Percentiles rank a stretch among this genome's conserved stretches.
Evolutionary conservation across 2,888 invertebrate species (phyloP).

Genomic region (Acleris cristana): DNA sequence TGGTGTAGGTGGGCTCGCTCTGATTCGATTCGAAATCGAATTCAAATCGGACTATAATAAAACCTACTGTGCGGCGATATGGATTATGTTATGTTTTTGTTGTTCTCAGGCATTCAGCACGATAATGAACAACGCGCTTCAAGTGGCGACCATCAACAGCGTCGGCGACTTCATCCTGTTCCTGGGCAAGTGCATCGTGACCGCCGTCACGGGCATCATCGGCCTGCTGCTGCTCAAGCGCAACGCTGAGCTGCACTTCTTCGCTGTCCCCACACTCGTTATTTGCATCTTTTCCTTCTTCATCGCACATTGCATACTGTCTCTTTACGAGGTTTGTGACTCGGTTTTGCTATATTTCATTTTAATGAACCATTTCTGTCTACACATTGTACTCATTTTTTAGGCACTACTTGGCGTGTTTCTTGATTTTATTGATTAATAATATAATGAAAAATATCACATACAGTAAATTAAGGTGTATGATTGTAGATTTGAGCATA

Average conservation of each 20-base stretch:
- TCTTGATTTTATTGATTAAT: no score
- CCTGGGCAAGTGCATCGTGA: constrained; percentile 91
- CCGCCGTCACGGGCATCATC: constrained; percentile 91
- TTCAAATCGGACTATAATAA: no score
- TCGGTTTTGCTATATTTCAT: neutral
- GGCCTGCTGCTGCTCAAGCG: constrained; percentile 90
- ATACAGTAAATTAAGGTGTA: no score
- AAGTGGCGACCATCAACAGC: constrained; percentile 96
- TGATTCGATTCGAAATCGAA: no score
- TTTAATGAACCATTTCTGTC: no score
- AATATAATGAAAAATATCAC: no score
- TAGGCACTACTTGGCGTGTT: no score
- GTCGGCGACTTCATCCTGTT: constrained; percentile 97
- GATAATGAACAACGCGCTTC: constrained; percentile 91
- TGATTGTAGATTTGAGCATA: no score
- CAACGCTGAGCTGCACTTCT: constrained; percentile 90
- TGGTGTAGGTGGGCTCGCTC: no score
- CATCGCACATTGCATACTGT: constrained; percentile 96
- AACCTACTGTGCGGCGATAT: no score
- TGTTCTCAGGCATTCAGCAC: constrained; percentile 91
- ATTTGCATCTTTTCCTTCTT: constrained; percentile 94
- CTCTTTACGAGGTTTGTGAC: constrained; percentile 93
- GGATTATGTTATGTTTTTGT: no score
- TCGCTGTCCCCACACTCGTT: constrained; percentile 92
- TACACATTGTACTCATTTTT: no score